phyloP scores from a whole-genome alignment of 1,140 invertebrate species.

The Drosophila ananassae region DNA sequence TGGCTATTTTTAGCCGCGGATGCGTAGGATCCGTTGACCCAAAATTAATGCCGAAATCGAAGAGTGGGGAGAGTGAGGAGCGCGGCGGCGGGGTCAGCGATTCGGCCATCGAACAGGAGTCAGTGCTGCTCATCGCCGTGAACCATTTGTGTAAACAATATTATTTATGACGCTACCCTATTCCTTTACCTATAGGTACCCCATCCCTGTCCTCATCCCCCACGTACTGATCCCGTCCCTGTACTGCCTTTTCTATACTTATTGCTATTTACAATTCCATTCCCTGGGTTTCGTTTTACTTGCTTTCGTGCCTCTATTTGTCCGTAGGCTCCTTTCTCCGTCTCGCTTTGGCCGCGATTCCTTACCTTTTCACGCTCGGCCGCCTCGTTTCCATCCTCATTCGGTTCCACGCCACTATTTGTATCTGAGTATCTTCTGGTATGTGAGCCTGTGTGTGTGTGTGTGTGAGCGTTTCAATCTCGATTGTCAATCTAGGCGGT shows the following conservation, averaged over 20 bases:
- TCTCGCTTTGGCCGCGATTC: slow-evolving; percentile 46
- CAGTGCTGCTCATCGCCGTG: slow-evolving; percentile 46
- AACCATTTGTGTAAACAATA: slow-evolving; percentile 82
- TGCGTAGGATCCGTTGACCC: slow-evolving; percentile 70
- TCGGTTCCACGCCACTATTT: slow-evolving; percentile 5
- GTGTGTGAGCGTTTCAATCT: slow-evolving; percentile 71
- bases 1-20: slow-evolving; percentile 66
- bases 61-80: slow-evolving; percentile 16
- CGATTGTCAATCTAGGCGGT: slow-evolving; percentile 78
- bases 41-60: slow-evolving; percentile 38
- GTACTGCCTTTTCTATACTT: neutral
- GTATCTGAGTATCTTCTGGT: slow-evolving; percentile 20
- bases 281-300: slow-evolving; percentile 35
- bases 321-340: slow-evolving; percentile 24
- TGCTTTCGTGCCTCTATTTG: slow-evolving; percentile 19
- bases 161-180: slow-evolving; percentile 69
- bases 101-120: slow-evolving; percentile 65
- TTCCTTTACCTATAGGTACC: slow-evolving; percentile 21
- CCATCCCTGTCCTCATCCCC: neutral
- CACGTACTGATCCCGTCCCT: neutral
- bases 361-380: slow-evolving; percentile 70
- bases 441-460: neutral
- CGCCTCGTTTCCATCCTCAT: slow-evolving; percentile 50
- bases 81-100: slow-evolving; percentile 32
- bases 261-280: slow-evolving; percentile 58